Percentiles rank a stretch among this genome's conserved stretches.
Evolutionary conservation across 2,888 invertebrate species (phyloP).

Genomic region (Molanna angustata): DNA sequence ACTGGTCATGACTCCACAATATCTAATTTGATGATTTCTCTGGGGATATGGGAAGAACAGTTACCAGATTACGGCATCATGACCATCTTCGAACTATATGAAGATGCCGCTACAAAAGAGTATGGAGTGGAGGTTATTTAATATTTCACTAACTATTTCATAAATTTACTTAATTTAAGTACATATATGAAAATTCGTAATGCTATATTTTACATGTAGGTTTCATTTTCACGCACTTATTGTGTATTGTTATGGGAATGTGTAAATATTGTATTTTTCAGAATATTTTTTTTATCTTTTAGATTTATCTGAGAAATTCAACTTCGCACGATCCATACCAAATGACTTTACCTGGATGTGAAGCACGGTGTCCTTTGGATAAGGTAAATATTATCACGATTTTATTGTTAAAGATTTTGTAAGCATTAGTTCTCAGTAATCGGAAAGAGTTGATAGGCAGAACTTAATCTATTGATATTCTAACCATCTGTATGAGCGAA

Average conservation of each 20-base stretch:
- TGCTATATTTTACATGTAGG: no score
- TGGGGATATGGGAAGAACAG: slow-evolving; percentile 64
- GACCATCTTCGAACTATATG: slow-evolving; percentile 62
- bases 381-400: slow-evolving; percentile 41
- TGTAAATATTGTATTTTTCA: background rate
- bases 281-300: slow-evolving; percentile 2
- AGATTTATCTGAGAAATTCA: slow-evolving; percentile 49
- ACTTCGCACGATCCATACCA: slow-evolving; percentile 51
- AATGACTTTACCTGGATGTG: slow-evolving; percentile 62
- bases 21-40: slow-evolving; percentile 59
- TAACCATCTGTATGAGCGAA: no score
- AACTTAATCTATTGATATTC: no score
- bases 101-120: slow-evolving; percentile 45
- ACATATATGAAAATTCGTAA: background rate
- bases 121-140: slow-evolving; percentile 52
- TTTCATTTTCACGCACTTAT: no score
- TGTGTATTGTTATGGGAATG: no score
- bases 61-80: slow-evolving; percentile 66
- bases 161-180: background rate
- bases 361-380: slow-evolving; percentile 58
- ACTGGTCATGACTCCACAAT: slow-evolving; percentile 74
- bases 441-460: no score
- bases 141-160: no score
- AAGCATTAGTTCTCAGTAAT: no score
- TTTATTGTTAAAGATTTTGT: no score